A percentile compares a stretch with the other conserved stretches of the same genome.
Conservation (phyloP, 2,888 invertebrate species). For the Pammene aurita region DNA sequence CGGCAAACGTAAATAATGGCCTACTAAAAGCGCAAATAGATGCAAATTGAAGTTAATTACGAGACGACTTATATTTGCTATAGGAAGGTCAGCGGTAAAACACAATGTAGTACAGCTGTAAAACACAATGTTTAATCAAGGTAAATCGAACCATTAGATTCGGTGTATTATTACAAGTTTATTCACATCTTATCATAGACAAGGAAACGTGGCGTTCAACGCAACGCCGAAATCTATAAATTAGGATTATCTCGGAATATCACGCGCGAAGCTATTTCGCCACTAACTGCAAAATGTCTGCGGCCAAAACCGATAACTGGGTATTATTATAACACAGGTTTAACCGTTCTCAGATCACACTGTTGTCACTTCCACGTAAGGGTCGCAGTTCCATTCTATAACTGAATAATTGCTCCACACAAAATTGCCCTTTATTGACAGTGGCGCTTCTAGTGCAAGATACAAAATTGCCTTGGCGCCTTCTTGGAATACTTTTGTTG, state of each 20-base stretch:
- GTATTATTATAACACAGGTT: constrained; percentile 17
- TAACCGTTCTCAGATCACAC: constrained; percentile 53
- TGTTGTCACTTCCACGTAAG: constrained; percentile 74
- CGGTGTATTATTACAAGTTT: constrained; percentile 28
- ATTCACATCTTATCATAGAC: constrained; percentile 27
- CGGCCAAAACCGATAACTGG: background rate
- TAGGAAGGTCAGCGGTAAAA: constrained; percentile 22
- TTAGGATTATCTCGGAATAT: constrained; percentile 10
- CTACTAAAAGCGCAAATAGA: constrained; percentile 17
- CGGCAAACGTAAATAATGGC: constrained; percentile 14
- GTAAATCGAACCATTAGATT: constrained; percentile 29
- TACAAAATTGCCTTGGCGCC: constrained; percentile 76
- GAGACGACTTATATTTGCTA: constrained; percentile 24
- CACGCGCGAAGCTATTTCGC: constrained; percentile 19
- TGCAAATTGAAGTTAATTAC: constrained; percentile 31
- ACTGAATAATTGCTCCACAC: constrained; percentile 80
- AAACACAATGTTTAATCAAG: constrained; percentile 35
- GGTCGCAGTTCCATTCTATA: constrained; percentile 77
- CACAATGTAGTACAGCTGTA: constrained; percentile 28
- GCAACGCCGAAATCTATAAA: constrained; percentile 23
- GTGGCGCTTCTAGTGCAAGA: constrained; percentile 72
- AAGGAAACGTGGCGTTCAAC: constrained; percentile 18
- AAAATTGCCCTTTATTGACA: constrained; percentile 75
- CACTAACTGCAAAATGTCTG: constrained; percentile 8
- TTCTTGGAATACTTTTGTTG: constrained; percentile 69